Evolutionary conservation across 2,888 invertebrate genomes (phyloP).

Genomic region (Tipula confusa): DNA sequence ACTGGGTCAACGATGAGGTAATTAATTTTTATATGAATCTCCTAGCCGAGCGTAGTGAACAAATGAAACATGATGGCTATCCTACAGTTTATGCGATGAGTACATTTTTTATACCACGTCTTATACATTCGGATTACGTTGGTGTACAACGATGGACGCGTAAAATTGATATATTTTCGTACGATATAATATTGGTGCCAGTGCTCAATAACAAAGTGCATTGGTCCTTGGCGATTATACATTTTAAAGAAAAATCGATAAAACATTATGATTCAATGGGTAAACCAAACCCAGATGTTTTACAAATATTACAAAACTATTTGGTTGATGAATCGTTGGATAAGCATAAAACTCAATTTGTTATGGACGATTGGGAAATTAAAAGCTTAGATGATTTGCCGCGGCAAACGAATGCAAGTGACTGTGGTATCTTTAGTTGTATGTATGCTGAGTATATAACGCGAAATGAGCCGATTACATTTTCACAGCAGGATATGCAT

Average conservation of each 20-base stretch:
- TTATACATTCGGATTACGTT: conserved; percentile 71
- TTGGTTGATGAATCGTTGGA: conserved; percentile 79
- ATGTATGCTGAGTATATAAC: conserved; percentile 91
- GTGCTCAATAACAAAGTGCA: conserved; percentile 91
- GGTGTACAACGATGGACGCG: conserved; percentile 88
- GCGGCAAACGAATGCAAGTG: conserved; percentile 93
- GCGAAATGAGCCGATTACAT: conserved; percentile 70
- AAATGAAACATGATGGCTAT: conserved; percentile 54
- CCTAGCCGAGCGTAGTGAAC: conserved; percentile 70
- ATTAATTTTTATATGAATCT: conserved; percentile 97
- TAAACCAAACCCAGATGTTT: conserved; percentile 67
- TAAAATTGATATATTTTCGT: conserved; percentile 72
- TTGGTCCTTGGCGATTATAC: conserved; percentile 91
- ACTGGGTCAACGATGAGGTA: conserved; percentile 95
- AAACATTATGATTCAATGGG: conserved; percentile 93
- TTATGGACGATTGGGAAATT: conserved; percentile 64
- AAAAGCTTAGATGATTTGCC: conserved; percentile 76
- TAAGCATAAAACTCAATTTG: conserved; percentile 73
- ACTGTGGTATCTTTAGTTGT: conserved; percentile 97
- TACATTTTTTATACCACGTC: conserved; percentile 91
- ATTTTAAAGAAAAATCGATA: conserved; percentile 69
- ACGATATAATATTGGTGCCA: conserved; percentile 82
- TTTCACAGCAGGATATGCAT: conserved; percentile 89
- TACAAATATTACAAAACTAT: conserved; percentile 70
- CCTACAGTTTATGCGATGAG: conserved; percentile 84